Evolutionary conservation across 2,797 vertebrate genomes (phyloP), one percentile per base, ranked within the genome.

Genomic region (Sitta carolinensis): DNA sequence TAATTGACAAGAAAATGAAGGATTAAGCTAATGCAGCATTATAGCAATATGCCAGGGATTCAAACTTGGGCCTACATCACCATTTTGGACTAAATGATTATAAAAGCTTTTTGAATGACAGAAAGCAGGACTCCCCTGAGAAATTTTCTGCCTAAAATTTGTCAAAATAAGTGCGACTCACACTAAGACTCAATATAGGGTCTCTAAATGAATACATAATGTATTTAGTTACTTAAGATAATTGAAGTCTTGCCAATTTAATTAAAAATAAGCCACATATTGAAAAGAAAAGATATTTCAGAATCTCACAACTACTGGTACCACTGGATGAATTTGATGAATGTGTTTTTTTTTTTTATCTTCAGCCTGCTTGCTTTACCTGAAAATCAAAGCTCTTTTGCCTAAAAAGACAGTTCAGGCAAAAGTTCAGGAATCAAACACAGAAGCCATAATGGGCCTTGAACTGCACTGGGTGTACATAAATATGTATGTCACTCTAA

Each of bases 1-100:
- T 98, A 98, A 98, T 97, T 98, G 97, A 98, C 97, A 98, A 97
- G 97, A 98, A 98, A 98, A 98, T 98, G 97, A 97, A 98, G 97
- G 97, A 98, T 98, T 98, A 98, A 94, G 97, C 97, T 98, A 98
- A 98, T 97, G 96, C 96, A 94, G 91, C 94, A 96, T 97, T 98
- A 97, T 94, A 97, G 94, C 96, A 97, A 97, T 98, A 97, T 97
- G 97, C 97, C 91, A 93, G 89, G 95, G 96, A 98, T 98, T 98
- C 96, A 97, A 96, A 97, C 88, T 95, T 97, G 30, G 90, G 93
- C 90, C 93, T 97, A 96, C 95, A 96, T 97, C 94, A 90, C 92
- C 95, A 94, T 96, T 98, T 97, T 92, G 96, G 97, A 97, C 93
- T 96, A 97, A 95, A 94, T 94, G 97, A 97, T 97, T 97, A 96